phyloP scores from a whole-genome alignment of 2,888 invertebrate genomes.

The Tanypteryx hageni region DNA sequence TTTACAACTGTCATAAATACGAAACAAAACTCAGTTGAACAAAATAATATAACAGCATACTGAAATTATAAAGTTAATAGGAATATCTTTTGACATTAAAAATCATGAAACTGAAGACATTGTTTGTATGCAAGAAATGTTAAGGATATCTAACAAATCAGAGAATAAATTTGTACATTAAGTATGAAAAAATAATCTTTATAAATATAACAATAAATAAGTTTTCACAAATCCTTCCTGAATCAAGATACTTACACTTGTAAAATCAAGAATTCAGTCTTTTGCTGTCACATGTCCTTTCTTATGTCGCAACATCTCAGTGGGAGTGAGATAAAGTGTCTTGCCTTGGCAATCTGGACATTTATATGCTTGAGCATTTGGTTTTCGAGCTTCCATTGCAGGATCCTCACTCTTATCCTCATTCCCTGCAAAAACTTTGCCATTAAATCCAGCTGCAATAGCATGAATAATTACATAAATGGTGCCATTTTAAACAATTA shows the following conservation, averaged over 20 bases:
- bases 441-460: neutral
- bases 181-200: neutral
- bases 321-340: constrained; percentile 84
- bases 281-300: constrained; percentile 73
- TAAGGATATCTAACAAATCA: too few species aligned
- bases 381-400: constrained; percentile 72
- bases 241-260: neutral
- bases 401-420: neutral
- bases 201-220: neutral
- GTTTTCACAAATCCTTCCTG: neutral
- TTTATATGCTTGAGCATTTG: constrained; percentile 81
- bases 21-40: too few species aligned
- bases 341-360: constrained; percentile 84
- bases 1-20: too few species aligned
- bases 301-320: constrained; percentile 91
- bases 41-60: too few species aligned
- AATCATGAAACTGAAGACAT: too few species aligned
- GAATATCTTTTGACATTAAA: too few species aligned
- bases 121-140: too few species aligned
- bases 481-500: too few species aligned
- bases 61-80: too few species aligned
- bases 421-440: neutral
- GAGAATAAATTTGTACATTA: too few species aligned
- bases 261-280: constrained; percentile 72
- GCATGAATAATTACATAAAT: neutral